These are phyloP conservation scores for Eilema griseolum DNA, from an alignment of 2,888 invertebrate genomes.

Conservation along the genomic window DNA sequence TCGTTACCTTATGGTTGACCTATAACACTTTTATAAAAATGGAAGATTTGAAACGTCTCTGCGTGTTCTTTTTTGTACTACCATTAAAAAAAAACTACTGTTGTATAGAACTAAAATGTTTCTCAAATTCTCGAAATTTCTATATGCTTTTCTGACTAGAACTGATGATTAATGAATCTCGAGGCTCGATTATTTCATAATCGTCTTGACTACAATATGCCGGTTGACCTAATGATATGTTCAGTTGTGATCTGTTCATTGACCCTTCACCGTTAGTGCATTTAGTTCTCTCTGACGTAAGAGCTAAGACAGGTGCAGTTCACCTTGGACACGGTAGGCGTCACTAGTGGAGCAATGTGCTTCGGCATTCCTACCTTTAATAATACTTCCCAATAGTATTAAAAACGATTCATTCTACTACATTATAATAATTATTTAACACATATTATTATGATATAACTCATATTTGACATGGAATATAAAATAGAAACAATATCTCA, in stretches of 20 bases:
- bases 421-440: too few species aligned
- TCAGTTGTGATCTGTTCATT: background rate
- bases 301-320: background rate
- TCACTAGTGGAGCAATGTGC: constrained; percentile 1
- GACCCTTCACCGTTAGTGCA: constrained; percentile 1
- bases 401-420: background rate
- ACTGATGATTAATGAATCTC: background rate
- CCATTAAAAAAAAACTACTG: too few species aligned
- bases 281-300: constrained; percentile 4
- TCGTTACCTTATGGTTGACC: too few species aligned
- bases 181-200: background rate
- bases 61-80: too few species aligned
- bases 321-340: background rate
- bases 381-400: background rate
- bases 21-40: too few species aligned
- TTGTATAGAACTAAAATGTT: background rate
- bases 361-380: background rate
- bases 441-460: too few species aligned
- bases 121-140: background rate
- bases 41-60: too few species aligned
- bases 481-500: too few species aligned
- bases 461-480: too few species aligned
- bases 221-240: background rate
- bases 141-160: background rate
- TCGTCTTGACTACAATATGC: background rate